Evolutionary conservation across 2,797 vertebrate genomes (phyloP).

Genomic region (Arctocebus calabarensis): DNA sequence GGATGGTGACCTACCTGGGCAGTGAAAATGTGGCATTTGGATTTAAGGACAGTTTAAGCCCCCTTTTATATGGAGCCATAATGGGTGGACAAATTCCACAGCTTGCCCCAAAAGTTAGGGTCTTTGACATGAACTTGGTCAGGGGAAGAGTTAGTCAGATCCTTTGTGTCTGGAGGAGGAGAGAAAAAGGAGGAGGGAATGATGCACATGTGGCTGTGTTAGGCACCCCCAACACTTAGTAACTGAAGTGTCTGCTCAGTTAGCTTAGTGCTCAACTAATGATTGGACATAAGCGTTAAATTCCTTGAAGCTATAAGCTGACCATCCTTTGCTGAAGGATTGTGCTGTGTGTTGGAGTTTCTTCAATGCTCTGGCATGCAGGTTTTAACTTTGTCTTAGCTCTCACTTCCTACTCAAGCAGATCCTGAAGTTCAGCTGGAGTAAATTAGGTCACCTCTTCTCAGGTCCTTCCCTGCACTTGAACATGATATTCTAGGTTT

Average conservation of each 20-base stretch:
- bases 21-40: too few relatives aligned
- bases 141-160: too few relatives aligned
- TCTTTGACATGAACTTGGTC: too few relatives aligned
- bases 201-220: too few relatives aligned
- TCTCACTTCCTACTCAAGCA: not conserved
- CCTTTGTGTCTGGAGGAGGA: too few relatives aligned
- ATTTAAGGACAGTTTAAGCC: too few relatives aligned
- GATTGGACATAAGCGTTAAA: not conserved
- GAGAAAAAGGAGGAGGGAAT: too few relatives aligned
- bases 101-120: too few relatives aligned
- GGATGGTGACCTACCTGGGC: too few relatives aligned
- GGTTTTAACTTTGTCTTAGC: not conserved
- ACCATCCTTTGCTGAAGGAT: not conserved
- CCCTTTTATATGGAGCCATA: too few relatives aligned
- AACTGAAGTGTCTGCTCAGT: not conserved
- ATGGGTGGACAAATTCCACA: too few relatives aligned
- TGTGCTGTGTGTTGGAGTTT: not conserved
- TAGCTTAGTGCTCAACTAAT: not conserved
- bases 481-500: not conserved
- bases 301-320: not conserved
- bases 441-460: not conserved
- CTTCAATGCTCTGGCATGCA: not conserved
- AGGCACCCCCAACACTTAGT: too few relatives aligned
- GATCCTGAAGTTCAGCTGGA: not conserved
- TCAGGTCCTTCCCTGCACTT: not conserved